Percentiles rank a stretch among this genome's conserved stretches.
Evolutionary conservation across 2,113 vertebrate species (phyloP).

Genomic region (Anguilla japonica): DNA sequence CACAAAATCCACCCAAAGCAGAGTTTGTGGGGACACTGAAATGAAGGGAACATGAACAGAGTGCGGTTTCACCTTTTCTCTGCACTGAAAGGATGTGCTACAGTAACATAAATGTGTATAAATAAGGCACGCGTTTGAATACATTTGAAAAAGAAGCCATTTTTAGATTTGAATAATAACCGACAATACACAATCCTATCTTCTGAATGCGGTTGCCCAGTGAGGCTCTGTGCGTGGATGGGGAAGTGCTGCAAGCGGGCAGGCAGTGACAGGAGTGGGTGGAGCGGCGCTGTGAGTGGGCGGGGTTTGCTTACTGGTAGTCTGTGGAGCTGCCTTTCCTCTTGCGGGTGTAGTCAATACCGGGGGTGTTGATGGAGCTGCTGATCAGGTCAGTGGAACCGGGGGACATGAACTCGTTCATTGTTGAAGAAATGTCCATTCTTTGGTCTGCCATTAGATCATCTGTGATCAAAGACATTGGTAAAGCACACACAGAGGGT

Average conservation of each 20-base stretch:
- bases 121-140: background rate
- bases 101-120: background rate
- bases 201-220: too few relatives aligned
- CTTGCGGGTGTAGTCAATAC: constrained; percentile 94
- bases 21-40: too few relatives aligned
- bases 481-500: background rate
- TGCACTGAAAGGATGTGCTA: too few relatives aligned
- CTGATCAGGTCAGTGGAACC: constrained; percentile 91
- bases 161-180: too few relatives aligned
- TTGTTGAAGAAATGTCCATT: constrained; percentile 99
- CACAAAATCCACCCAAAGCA: too few relatives aligned
- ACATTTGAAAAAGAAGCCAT: background rate
- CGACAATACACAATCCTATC: too few relatives aligned
- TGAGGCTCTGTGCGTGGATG: background rate
- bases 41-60: too few relatives aligned
- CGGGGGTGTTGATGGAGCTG: constrained; percentile 83
- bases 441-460: constrained; percentile 99
- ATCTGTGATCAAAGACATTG: constrained; percentile 59
- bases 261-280: too few relatives aligned
- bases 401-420: constrained; percentile 97
- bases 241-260: too few relatives aligned
- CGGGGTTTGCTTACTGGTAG: constrained; percentile 83
- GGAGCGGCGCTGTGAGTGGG: background rate
- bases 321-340: constrained; percentile 95
- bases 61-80: too few relatives aligned